phyloP scores from a whole-genome alignment of 2,113 vertebrate species.

The Zapornia atra region DNA sequence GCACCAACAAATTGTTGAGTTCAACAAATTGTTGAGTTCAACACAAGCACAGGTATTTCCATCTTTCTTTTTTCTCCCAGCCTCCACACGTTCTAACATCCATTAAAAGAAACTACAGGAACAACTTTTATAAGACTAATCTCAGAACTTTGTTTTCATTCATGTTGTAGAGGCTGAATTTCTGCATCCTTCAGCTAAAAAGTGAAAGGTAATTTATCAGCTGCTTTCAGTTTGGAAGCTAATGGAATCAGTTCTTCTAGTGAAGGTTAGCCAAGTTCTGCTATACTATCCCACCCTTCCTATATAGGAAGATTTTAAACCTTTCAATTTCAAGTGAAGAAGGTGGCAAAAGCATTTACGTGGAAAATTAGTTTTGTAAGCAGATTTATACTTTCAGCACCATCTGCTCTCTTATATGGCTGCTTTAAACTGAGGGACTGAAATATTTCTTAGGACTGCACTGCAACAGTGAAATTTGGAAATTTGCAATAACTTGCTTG shows the following conservation, averaged over 20 bases:
- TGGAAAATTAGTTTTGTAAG: neutral
- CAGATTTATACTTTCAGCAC: conserved; percentile 4
- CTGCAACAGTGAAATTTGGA: neutral
- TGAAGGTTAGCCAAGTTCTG: neutral
- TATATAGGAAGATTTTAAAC: neutral
- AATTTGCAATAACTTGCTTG: neutral
- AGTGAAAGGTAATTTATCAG: conserved; percentile 23
- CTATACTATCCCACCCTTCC: neutral
- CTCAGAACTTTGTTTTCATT: conserved; percentile 23
- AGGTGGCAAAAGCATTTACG: neutral
- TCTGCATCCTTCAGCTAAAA: conserved; percentile 30
- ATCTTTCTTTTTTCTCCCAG: neutral
- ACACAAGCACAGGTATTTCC: neutral
- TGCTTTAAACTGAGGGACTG: neutral
- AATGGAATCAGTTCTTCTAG: neutral
- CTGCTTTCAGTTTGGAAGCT: neutral
- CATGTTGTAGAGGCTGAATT: neutral
- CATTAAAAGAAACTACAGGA: neutral
- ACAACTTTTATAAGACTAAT: neutral
- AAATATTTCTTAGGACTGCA: neutral
- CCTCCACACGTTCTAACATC: neutral
- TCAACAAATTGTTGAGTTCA: neutral
- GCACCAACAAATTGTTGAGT: too few species aligned
- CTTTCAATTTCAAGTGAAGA: neutral
- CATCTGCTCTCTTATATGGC: neutral